Percentiles rank a stretch among this genome's conserved stretches.
Evolutionary conservation across 1,140 invertebrate species (phyloP).

Genomic region (Sarcophaga peregrina): DNA sequence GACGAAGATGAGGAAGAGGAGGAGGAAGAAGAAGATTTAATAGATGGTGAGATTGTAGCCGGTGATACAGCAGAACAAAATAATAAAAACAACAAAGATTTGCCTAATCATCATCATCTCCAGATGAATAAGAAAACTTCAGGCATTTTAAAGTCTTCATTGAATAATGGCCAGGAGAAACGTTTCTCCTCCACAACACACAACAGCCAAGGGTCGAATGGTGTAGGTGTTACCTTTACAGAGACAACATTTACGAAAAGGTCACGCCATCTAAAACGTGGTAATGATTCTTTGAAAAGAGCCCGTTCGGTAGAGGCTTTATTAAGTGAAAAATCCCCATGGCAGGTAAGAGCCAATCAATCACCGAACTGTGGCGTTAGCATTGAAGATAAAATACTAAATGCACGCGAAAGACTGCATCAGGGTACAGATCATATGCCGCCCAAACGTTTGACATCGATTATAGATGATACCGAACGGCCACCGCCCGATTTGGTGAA

Average conservation of each 20-base stretch:
- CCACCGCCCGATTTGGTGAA: constrained; percentile 88
- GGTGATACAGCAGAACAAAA: background rate
- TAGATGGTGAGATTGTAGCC: constrained; percentile 40
- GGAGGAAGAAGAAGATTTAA: constrained; percentile 48
- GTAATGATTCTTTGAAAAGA: constrained; percentile 74
- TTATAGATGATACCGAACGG: constrained; percentile 82
- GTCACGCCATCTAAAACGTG: constrained; percentile 63
- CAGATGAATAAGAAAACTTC: constrained; percentile 23
- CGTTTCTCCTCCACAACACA: background rate
- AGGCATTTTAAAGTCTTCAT: constrained; percentile 36
- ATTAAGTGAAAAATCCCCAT: constrained; percentile 70
- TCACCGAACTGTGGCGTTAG: constrained; percentile 54
- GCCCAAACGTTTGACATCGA: constrained; percentile 75
- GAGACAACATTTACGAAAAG: constrained; percentile 44
- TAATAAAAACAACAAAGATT: background rate
- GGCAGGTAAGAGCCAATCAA: constrained; percentile 50
- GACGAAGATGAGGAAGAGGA: constrained; percentile 51
- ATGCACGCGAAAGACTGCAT: constrained; percentile 61
- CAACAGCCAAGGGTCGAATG: constrained; percentile 15
- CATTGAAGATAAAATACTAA: constrained; percentile 65
- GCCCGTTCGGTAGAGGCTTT: constrained; percentile 86
- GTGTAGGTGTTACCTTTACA: constrained; percentile 34
- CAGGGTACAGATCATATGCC: constrained; percentile 61
- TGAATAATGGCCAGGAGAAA: background rate
- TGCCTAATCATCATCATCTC: background rate